Conservation (phyloP, 2,888 invertebrate species). For the Villa cingulata region DNA sequence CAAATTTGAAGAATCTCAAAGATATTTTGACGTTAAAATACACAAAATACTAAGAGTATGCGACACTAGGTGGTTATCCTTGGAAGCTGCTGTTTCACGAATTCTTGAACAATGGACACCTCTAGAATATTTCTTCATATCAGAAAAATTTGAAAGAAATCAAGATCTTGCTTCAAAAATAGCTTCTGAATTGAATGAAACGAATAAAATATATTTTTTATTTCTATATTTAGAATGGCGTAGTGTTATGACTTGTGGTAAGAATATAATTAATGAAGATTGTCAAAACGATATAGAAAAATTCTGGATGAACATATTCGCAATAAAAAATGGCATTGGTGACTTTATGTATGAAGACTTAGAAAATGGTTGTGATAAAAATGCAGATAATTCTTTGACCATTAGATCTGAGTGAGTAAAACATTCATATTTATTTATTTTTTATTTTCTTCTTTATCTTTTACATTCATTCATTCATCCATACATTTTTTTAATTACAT, state of each 20-base stretch:
- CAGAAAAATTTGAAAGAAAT: neutral
- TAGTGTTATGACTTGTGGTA: neutral
- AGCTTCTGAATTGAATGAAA: too few relatives aligned
- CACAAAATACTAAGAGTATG: neutral
- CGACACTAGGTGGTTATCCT: neutral
- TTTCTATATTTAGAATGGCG: conserved; percentile 6
- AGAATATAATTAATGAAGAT: neutral
- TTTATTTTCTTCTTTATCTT: too few relatives aligned
- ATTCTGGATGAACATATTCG: neutral
- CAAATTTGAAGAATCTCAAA: neutral
- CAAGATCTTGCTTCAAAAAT: neutral
- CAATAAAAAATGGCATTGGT: neutral
- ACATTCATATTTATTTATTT: too few relatives aligned
- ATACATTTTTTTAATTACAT: too few relatives aligned
- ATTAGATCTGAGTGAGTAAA: too few relatives aligned
- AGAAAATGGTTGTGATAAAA: too few relatives aligned
- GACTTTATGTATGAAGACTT: too few relatives aligned
- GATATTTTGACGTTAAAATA: neutral
- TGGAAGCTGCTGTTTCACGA: neutral
- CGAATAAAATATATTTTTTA: too few relatives aligned
- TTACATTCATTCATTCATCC: too few relatives aligned
- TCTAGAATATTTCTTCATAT: neutral
- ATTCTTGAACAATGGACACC: neutral
- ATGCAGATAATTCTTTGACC: too few relatives aligned
- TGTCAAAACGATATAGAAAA: conserved; percentile 2